Evolutionary conservation across 2,888 invertebrate species (phyloP), one percentile per base, ranked within the genome.

Genomic region (Empis stercorea): DNA sequence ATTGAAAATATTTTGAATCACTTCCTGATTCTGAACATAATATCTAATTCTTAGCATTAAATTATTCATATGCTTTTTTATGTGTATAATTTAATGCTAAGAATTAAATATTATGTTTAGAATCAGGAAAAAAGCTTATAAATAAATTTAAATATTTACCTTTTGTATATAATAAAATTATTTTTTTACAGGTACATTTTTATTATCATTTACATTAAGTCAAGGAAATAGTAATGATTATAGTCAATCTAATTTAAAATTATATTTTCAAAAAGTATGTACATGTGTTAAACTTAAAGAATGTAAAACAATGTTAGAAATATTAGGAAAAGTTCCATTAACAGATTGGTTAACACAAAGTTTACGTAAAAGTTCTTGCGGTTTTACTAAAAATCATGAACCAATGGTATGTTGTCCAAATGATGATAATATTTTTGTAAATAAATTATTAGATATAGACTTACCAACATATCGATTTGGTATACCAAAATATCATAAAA

Each of bases 211-310:
- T 34, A n/a, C 13, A n/a, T 34, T 34, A n/a, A 34, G 34, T n/a
- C 13, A n/a, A n/a, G 34, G 34, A n/a, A 13, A 32, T 10, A 32
- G 32, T 32, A 32, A 34, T 34, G n/a, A 34, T n/a, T 34, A 34
- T 34, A n/a, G n/a, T 34, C 4, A 48, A 46, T 30, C 43, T 46
- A 7, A 51, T 48, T n/a, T 30, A 44, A 1, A 50, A 48, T 20
- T 47, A 43, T 27, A 47, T 30, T 16, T 48, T 45, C 13, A 48
- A 51, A 44, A 49, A 41, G 43, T 51, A 47, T 68, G 68, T 45
- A 57, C 61, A 38, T 68, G 68, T 45, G 54, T 64, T 7, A 59
- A 58, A 20, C 47, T 66, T 3, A 58, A 57, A 52, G 58, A 63
- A 43, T 68, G 68, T 45, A 48, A 51, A 14, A 46, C 53, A 17